phyloP scores from a whole-genome alignment of 2,888 invertebrate genomes.

The Cabera pusaria region DNA sequence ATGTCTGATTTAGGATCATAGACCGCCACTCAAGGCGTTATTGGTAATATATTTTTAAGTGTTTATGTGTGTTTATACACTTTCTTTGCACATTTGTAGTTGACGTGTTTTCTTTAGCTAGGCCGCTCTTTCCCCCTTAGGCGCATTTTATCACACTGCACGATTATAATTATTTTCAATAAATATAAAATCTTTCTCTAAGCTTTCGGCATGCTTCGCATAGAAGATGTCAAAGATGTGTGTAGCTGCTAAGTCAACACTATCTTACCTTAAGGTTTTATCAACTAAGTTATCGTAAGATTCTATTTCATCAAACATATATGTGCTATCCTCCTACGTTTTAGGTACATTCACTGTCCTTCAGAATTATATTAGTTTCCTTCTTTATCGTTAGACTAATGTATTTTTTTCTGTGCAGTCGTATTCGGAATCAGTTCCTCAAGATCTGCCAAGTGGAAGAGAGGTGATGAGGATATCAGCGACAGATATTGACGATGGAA shows the following conservation, averaged over 20 bases:
- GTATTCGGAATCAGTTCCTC: conserved; percentile 90
- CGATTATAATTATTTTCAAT: conserved; percentile 78
- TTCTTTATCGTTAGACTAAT: conserved; percentile 17
- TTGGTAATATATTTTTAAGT: conserved; percentile 74
- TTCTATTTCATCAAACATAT: background rate
- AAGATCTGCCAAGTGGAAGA: conserved; percentile 87
- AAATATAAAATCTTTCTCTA: conserved; percentile 67
- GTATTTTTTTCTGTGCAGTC: conserved; percentile 58
- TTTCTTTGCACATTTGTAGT: conserved; percentile 82
- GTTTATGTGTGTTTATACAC: conserved; percentile 70
- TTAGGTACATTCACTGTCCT: background rate
- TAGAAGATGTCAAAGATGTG: conserved; percentile 58
- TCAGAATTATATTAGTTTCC: background rate
- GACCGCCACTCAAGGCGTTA: conserved; percentile 75
- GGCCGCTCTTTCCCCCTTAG: conserved; percentile 78
- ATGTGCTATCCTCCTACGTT: background rate
- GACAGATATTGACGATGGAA: conserved; percentile 95
- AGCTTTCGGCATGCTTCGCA: conserved; percentile 81
- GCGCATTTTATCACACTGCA: conserved; percentile 81
- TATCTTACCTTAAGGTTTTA: conserved; percentile 1
- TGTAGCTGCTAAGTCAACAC: conserved; percentile 23
- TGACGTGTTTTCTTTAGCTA: conserved; percentile 80
- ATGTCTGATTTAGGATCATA: conserved; percentile 80
- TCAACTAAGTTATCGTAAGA: background rate
- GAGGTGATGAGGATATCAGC: conserved; percentile 96